These are phyloP conservation scores for Catalaphyllia jardinei DNA, from an alignment of 64 coral and sea anemone genomes.

Conservation along the genomic window DNA sequence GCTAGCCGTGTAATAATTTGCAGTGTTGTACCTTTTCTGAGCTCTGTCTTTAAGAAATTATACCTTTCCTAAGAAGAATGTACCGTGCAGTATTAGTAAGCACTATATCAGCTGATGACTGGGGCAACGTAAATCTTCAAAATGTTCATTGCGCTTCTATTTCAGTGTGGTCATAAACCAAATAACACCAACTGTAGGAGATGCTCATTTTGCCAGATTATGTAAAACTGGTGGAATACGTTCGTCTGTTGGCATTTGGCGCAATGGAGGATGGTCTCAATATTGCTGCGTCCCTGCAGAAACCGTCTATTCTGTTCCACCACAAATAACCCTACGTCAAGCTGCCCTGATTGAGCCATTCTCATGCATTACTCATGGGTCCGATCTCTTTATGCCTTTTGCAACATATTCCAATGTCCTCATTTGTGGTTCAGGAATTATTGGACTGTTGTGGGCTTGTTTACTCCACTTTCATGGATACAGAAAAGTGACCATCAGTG, in stretches of 20 bases:
- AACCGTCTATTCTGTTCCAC: constrained; percentile 61
- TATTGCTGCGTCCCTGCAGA: constrained; percentile 73
- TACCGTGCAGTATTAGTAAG: neutral
- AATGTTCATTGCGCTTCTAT: neutral
- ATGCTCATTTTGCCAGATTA: constrained; percentile 78
- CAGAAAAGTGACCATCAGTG: constrained; percentile 83
- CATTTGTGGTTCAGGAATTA: constrained; percentile 74
- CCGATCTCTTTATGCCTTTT: constrained; percentile 69
- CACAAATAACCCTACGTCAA: constrained; percentile 73
- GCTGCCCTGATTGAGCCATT: constrained; percentile 84
- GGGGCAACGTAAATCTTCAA: neutral
- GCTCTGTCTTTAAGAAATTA: too few relatives aligned
- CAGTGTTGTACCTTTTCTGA: too few relatives aligned
- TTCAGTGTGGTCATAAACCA: constrained; percentile 83
- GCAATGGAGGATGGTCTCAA: constrained; percentile 95
- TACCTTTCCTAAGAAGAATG: too few relatives aligned
- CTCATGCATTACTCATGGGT: constrained; percentile 75
- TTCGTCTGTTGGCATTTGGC: constrained; percentile 83
- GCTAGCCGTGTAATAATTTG: too few relatives aligned
- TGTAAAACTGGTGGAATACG: constrained; percentile 70
- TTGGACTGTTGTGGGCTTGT: constrained; percentile 77
- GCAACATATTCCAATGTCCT: constrained; percentile 77
- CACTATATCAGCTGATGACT: neutral
- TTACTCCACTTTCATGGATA: constrained; percentile 92
- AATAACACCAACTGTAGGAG: constrained; percentile 66